These are phyloP conservation scores for Blastomussa wellsi DNA, from an alignment of 92 coral and sea anemone species.

Conservation along the genomic window DNA sequence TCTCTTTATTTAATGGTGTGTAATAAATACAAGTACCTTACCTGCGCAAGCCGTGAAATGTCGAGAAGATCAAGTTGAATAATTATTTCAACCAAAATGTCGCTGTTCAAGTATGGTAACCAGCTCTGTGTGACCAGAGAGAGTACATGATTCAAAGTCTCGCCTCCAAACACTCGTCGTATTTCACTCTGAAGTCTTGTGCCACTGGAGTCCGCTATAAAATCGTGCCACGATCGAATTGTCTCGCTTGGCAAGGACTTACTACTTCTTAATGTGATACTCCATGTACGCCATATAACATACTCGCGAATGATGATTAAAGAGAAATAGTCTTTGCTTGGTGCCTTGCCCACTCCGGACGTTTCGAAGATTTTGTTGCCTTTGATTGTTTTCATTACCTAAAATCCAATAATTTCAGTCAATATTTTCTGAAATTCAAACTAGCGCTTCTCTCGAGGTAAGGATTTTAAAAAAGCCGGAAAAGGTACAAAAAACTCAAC, in stretches of 20 bases:
- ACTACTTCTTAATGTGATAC: constrained; percentile 28
- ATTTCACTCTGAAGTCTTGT: constrained; percentile 31
- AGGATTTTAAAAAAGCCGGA: background rate
- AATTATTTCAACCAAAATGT: constrained; percentile 19
- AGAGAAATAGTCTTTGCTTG: constrained; percentile 58
- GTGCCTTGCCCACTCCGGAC: constrained; percentile 51
- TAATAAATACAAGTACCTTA: constrained; percentile 1
- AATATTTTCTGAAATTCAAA: background rate
- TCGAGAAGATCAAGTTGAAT: constrained; percentile 35
- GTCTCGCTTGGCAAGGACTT: constrained; percentile 36
- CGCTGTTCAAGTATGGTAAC: constrained; percentile 20
- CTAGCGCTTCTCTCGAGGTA: background rate
- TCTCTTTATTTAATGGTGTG: background rate
- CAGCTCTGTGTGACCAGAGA: constrained; percentile 26
- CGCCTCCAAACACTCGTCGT: constrained; percentile 30
- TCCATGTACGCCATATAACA: constrained; percentile 43
- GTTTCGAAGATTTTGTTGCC: constrained; percentile 25
- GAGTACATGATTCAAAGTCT: constrained; percentile 13
- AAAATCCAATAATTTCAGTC: background rate
- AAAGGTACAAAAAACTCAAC: background rate
- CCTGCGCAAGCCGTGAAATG: constrained; percentile 31
- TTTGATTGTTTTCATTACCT: constrained; percentile 20
- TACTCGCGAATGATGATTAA: constrained; percentile 22
- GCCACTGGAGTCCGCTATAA: constrained; percentile 14
- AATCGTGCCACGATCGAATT: constrained; percentile 12